phyloP scores from a whole-genome alignment of 2,797 vertebrate genomes.

The Erpetoichthys calabaricus region DNA sequence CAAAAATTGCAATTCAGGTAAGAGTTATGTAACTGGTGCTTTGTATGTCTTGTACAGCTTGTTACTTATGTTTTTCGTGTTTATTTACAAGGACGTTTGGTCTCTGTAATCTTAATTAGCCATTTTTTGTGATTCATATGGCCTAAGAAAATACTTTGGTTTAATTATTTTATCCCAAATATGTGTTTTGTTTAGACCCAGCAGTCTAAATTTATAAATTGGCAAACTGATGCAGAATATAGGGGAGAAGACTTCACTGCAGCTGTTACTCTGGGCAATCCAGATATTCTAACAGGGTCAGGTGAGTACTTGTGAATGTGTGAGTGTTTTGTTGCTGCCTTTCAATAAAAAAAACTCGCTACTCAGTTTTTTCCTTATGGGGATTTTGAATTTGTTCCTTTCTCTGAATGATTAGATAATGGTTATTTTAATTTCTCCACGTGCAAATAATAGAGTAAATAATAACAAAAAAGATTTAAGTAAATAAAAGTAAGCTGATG shows the following conservation, averaged over 20 bases:
- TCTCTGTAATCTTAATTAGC: not conserved
- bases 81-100: no score
- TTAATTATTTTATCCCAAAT: no score
- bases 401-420: no score
- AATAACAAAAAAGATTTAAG: no score
- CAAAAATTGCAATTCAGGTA: slow-evolving; percentile 75
- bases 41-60: not conserved
- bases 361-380: no score
- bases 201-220: slow-evolving; percentile 81
- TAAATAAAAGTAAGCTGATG: no score
- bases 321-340: not conserved
- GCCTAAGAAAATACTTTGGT: not conserved
- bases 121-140: no score
- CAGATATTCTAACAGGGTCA: slow-evolving; percentile 68
- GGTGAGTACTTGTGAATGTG: slow-evolving; percentile 37
- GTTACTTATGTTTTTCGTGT: not conserved
- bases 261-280: slow-evolving; percentile 70
- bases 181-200: slow-evolving; percentile 54
- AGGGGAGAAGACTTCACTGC: slow-evolving; percentile 71
- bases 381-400: no score
- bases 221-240: slow-evolving; percentile 75
- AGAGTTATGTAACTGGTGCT: no score
- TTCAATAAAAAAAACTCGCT: not conserved
- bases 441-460: no score
- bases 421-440: no score